phyloP scores from a whole-genome alignment of 2,113 vertebrate species.

The Mugil cephalus region DNA sequence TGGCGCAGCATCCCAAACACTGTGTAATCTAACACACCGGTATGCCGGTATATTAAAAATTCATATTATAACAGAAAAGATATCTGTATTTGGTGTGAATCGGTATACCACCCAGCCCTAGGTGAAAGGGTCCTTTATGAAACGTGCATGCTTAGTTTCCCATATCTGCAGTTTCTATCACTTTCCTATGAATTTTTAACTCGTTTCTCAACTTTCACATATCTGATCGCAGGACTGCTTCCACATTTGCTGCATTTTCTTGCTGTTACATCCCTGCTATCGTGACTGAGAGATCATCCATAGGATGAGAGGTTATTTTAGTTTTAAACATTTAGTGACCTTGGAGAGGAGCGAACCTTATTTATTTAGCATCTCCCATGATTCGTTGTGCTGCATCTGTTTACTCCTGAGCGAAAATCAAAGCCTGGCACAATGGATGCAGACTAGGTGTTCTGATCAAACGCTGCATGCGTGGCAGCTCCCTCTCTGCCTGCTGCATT shows the following conservation, averaged over 20 bases:
- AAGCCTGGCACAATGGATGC: neutral
- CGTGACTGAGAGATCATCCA: too few relatives aligned
- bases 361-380: neutral
- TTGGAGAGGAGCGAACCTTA: neutral
- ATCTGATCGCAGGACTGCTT: neutral
- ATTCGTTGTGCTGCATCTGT: conserved; percentile 13
- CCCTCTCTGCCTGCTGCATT: neutral
- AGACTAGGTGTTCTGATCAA: conserved; percentile 11
- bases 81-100: too few relatives aligned
- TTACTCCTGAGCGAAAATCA: conserved; percentile 25
- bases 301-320: neutral
- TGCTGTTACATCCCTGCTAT: neutral
- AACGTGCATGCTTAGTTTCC: neutral
- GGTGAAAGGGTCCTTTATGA: too few relatives aligned
- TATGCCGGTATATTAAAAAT: too few relatives aligned
- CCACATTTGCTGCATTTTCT: neutral
- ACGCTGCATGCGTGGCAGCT: neutral
- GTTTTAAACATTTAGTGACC: neutral
- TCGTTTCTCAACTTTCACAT: too few relatives aligned
- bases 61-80: too few relatives aligned
- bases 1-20: too few relatives aligned
- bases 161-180: neutral
- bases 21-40: too few relatives aligned
- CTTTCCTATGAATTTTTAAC: neutral
- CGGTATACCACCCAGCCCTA: too few relatives aligned